Base-by-base conservation (phyloP, 2,888 invertebrate species). In the Brassicogethes aeneus region DNA sequence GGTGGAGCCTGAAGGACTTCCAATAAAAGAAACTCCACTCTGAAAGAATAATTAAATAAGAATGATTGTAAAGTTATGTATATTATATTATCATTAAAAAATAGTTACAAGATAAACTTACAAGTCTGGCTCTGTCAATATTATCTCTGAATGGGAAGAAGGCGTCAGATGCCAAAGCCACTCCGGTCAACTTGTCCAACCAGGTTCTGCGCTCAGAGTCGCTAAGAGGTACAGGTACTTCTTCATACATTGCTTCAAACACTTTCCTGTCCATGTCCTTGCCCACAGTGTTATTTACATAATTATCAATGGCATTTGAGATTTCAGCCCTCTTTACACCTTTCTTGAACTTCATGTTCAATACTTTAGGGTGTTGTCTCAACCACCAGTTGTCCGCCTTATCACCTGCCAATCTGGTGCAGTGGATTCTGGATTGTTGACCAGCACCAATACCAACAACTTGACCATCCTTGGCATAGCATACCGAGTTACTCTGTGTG, bases 61-160 rank as follows among this genome's bases (percentile, higher is more conserved):
- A n/a, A n/a, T n/a, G n/a, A n/a, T 10, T 23, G 23, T 23, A 10
- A 23, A 23, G n/a, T 17, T n/a, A 10, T 14, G 13, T 39, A 30
- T 16, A 14, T 36, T 16, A 36, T 36, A 8, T 17, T 17, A 15
- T n/a, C 3, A 38, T 12, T 34, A 2, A 39, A 39, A 8, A 37
- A 37, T 35, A n/a, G 16, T 3, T 7, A 16, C 8, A 15, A 37
- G 14, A 35, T 29, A 29, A 42, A 55, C 67, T 61, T 61, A 94
- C 94, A 81, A 89, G 79, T 51, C 77, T 74, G 35, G 95, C 94
- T 49, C 95, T 75, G 64, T 97, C 96, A 41, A 99, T 85, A 60
- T 95, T 97, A 63, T 99, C 97, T 51, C 95, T 76, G 77, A 97
- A 97, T 16, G 97, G 97, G 73, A 99, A 96, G 76, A 97, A 99